Base-by-base conservation (phyloP, 1,140 invertebrate genomes). In the Drosophila biarmipes region DNA sequence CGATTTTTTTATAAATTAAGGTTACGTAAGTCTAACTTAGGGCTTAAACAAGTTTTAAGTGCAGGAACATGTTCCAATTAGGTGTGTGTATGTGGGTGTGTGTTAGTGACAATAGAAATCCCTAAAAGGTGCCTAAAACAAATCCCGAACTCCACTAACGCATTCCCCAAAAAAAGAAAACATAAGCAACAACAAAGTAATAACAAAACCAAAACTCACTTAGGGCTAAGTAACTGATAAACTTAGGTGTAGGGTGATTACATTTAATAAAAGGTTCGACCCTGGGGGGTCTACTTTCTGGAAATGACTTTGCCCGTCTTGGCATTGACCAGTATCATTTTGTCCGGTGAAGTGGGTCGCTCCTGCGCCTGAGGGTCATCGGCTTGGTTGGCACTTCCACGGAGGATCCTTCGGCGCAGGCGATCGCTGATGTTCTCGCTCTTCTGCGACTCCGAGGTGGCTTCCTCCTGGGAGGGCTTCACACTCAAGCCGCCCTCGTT, bases 321-420 rank as follows among this genome's bases (percentile, higher is more conserved):
- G 80, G 90, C 82, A 75, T 91, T 90, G 57, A 91, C 90, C 80
- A 91, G 75, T 74, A 91, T 91, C 76, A 91, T 91, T 87, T 91
- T 91, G 42, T 69, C 66, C 66, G 66, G 66, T 24, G 66, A 69
- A 14, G 63, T 81, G 73, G 58, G 56, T 24, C 38, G 48, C 19
- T 58, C 64, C 74, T 57, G 38, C n/a, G n/a, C 14, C 35, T 21
- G 55, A 8, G 17, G 15, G 34, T 37, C 64, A 29, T 49, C 55
- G n/a, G 34, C 11, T 19, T 27, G 54, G 17, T 40, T 68, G 6
- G 58, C 68, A 63, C 49, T 73, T 45, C 85, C 90, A 3, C 90
- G 87, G 35, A 90, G 55, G 34, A 80, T 91, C 43, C 86, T 78
- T 6, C 90, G 68, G 6, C 90, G 55, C 66, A 91, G 31, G 3